Evolutionary conservation across 2,888 invertebrate species (phyloP).

Genomic region (Formica aserva): DNA sequence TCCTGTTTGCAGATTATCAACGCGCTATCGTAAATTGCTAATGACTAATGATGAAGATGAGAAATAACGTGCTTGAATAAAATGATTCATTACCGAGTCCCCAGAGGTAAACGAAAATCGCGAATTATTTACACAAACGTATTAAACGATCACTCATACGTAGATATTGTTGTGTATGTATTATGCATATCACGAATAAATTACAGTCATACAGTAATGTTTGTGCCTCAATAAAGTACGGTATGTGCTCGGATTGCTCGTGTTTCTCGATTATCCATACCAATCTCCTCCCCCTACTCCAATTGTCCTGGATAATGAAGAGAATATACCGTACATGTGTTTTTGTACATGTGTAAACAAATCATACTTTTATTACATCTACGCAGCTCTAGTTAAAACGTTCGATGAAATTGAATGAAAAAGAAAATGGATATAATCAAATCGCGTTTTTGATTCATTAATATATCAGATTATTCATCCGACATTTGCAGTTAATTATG

Average conservation of each 20-base stretch:
- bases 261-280: constrained; percentile 48
- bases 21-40: constrained; percentile 41
- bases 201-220: constrained; percentile 44
- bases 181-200: constrained; percentile 51
- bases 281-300: constrained; percentile 6
- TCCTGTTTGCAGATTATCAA: constrained; percentile 41
- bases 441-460: not conserved
- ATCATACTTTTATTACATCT: constrained; percentile 34
- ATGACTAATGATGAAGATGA: constrained; percentile 52
- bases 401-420: not conserved
- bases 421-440: not conserved
- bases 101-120: constrained; percentile 43
- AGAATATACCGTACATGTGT: constrained; percentile 6
- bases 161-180: constrained; percentile 26
- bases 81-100: constrained; percentile 41
- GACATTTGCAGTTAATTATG: not conserved
- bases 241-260: constrained; percentile 37
- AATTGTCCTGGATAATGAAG: constrained; percentile 34
- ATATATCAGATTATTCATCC: not conserved
- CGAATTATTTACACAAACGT: constrained; percentile 38
- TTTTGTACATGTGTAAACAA: constrained; percentile 41
- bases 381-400: not conserved
- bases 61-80: constrained; percentile 38
- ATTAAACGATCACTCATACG: constrained; percentile 31
- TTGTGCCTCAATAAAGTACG: constrained; percentile 41